These are phyloP conservation scores for Euwallacea similis DNA, from an alignment of 1,140 invertebrate genomes.

Conservation along the genomic window DNA sequence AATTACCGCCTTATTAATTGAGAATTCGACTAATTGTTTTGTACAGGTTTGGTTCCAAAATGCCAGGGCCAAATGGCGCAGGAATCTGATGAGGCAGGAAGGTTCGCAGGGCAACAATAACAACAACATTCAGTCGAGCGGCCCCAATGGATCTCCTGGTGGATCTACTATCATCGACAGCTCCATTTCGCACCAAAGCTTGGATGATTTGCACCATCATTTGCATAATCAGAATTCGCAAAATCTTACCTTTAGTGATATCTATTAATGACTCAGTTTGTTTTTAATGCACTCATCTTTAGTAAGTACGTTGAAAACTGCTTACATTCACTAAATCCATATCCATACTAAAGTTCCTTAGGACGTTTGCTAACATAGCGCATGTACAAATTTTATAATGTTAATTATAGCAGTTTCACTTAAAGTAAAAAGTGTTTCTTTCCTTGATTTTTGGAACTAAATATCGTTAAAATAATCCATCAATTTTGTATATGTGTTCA, in stretches of 20 bases:
- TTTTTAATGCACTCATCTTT: no score
- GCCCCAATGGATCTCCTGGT: constrained; percentile 54
- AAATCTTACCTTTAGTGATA: constrained; percentile 51
- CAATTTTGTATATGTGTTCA: no score
- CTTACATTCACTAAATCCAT: not conserved
- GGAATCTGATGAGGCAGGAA: constrained; percentile 80
- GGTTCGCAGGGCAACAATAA: constrained; percentile 51
- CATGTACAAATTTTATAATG: constrained; percentile 1
- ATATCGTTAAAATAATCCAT: no score
- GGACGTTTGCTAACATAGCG: not conserved
- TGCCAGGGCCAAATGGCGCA: constrained; percentile 91
- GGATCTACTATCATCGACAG: constrained; percentile 51
- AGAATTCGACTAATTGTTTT: not conserved
- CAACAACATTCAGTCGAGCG: constrained; percentile 54
- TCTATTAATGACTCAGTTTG: constrained; percentile 44
- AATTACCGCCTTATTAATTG: constrained; percentile 31
- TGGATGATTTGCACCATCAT: constrained; percentile 53
- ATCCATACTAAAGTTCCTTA: constrained; percentile 1
- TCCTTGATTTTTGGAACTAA: no score
- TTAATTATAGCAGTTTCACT: no score
- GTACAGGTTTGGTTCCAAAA: constrained; percentile 97
- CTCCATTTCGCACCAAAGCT: constrained; percentile 46
- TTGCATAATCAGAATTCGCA: constrained; percentile 51
- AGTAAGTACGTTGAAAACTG: no score
- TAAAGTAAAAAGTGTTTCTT: no score